Base-by-base conservation (phyloP, 2,113 vertebrate genomes). In the Glaucidium brasilianum region DNA sequence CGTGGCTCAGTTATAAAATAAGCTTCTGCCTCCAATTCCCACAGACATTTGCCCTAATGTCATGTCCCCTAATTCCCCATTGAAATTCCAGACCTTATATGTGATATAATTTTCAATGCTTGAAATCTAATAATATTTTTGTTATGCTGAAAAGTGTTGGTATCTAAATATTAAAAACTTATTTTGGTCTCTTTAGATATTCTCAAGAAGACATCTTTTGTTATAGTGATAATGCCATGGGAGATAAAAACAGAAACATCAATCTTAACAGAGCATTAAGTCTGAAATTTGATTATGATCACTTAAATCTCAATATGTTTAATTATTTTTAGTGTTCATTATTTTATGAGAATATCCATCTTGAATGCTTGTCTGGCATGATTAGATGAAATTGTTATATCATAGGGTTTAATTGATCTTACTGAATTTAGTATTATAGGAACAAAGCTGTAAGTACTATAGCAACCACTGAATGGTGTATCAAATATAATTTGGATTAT, bases 261-360 rank as follows among this genome's bases (percentile, higher is more conserved):
- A 74, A 41, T 88, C 50, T 86, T 92, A 80, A 47, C 21, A 43
- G 55, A 80, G 16, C 69, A 62, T 88, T 85, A 94, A 60, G n/a
- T 58, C 45, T 93, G 29, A 88, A 90, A 83, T 77, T 79, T 79
- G 5, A 88, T 96, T 93, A 80, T 55, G n/a, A 83, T 85, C 43
- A 66, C 41, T 94, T 92, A 88, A 88, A 77, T 94, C n/a, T 76
- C 82, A 96, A 30, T 88, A 52, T 41, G 27, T 73, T 90, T 85
- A 73, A 93, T 93, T 85, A 53, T 73, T 90, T 96, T 83, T 83
- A 79, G 25, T 90, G 15, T 74, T 94, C 71, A n/a, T 93, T 87
- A 69, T 83, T 95, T 26, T 88, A 12, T 74, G 37, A 63, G 41
- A 85, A 50, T 69, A 71, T 74, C 59, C 34, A 50, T 78, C 63